Base-by-base conservation (phyloP, 1,140 invertebrate species). In the Leptinotarsa undecemlineata region DNA sequence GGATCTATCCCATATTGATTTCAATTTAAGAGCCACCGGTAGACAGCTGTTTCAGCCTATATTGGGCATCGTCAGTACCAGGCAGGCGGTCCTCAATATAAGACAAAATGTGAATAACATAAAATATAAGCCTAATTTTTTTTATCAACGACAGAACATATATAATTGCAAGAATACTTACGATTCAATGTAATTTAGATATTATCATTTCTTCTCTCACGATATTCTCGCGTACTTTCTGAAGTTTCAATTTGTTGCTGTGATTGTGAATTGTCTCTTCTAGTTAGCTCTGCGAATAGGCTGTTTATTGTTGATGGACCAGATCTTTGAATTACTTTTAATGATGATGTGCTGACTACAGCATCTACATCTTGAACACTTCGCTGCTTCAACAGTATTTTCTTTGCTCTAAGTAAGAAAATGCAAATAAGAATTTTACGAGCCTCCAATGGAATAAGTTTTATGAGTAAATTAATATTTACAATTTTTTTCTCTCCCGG, bases 351-450 rank as follows among this genome's bases (percentile, higher is more conserved):
- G 51, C 51, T 57, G 17, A 57, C 51, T 57, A 57, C n/a, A 57
- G 17, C 51, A 57, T 57, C 4, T n/a, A 57, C n/a, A 57, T 57
- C 51, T 57, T 57, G 51, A 57, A n/a, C 51, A 57, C 51, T 57
- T 57, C n/a, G 51, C 51, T 57, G 51, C 51, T 57, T 57, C 51
- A 57, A 57, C 51, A 15, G 17, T 57, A n/a, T 57, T 57, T 57
- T 57, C 51, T 57, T 57, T 57, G 51, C 17, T 57, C 51, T 57
- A 57, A 57, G 51, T 57, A 57, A 57, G 51, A 57, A 57, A 57
- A 57, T 57, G 51, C 13, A 57, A 57, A 57, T 57, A 57, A 57
- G 51, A 57, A 15, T 15, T 57, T 4, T 57, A 57, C 3, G 17
- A 15, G 51, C n/a, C 17, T 57, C n/a, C 17, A 57, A 14, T 57